phyloP scores from a whole-genome alignment of 1,140 invertebrate species.

The Antheraea pernyi region DNA sequence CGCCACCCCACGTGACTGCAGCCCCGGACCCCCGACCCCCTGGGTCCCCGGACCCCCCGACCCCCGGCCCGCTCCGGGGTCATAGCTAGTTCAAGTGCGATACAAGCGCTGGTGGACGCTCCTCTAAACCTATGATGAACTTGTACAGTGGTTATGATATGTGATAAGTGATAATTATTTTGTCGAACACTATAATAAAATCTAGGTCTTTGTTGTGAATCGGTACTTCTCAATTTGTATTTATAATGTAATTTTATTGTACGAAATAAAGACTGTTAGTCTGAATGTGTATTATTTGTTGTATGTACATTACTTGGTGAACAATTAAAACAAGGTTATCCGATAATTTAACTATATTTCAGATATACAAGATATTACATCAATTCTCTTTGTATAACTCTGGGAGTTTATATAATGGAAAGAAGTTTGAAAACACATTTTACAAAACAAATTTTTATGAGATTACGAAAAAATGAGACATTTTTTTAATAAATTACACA shows the following conservation, averaged over 20 bases:
- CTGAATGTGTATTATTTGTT: constrained; percentile 42
- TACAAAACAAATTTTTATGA: too few relatives aligned
- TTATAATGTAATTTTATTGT: constrained; percentile 67
- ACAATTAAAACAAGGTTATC: too few relatives aligned
- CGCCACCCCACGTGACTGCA: constrained; percentile 14
- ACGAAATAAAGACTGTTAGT: constrained; percentile 74
- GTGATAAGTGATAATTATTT: constrained; percentile 74
- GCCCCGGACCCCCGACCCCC: constrained; percentile 4
- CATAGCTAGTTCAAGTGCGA: constrained; percentile 9
- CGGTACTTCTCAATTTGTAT: constrained; percentile 77
- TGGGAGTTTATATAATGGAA: too few relatives aligned
- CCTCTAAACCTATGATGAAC: constrained; percentile 18
- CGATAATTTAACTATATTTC: too few relatives aligned
- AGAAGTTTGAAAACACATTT: too few relatives aligned
- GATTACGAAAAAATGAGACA: too few relatives aligned
- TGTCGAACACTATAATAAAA: constrained; percentile 69
- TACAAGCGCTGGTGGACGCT: constrained; percentile 3
- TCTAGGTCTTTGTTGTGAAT: constrained; percentile 74
- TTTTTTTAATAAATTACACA: too few relatives aligned
- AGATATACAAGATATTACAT: too few relatives aligned
- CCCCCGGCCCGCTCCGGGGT: constrained; percentile 9
- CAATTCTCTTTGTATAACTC: too few relatives aligned
- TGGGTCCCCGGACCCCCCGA: constrained; percentile 9
- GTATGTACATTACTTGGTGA: too few relatives aligned
- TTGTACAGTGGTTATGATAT: constrained; percentile 61